Evolutionary conservation across 2,888 invertebrate species (phyloP), one percentile per base, ranked within the genome.

Genomic region (Helobdella robusta): DNA sequence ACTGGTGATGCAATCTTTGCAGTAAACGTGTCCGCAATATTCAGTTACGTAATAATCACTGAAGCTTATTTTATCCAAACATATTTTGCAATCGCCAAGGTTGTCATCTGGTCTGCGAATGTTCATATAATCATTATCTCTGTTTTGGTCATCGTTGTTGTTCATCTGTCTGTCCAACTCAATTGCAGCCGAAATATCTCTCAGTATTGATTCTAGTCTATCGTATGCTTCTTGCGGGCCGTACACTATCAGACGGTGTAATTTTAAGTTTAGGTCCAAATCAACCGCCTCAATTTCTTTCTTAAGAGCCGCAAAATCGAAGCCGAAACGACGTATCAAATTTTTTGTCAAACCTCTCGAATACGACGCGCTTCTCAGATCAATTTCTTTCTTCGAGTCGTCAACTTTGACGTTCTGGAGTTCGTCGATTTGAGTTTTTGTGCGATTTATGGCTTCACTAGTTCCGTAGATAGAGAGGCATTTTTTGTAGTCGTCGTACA

Each of bases 11-110:
- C 77, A 77, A 2, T 68, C 68, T 2, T 58, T 64, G 65, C 77
- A 77, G 62, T 75, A 76, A 2, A 73, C 68, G 68, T 77, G 77
- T 1, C 75, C 75, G 67, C 76, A 76, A 11, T 65, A 68, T 56
- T 76, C 75, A n/a, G 75, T 67, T 11, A 75, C 69, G 60, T 72
- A 73, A 18, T 74, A 63, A 11, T 73, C 71, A 8, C 73, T 70
- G 11, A 63, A 61, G 3, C 74, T 73, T 2, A 75, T 68, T 11
- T 72, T 71, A 63, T 72, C 73, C 30, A 75, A 66, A 66, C 77
- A 77, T 8, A 74, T 71, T 18, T 20, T 20, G n/a, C 48, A 48
- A 5, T 48, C 48, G 5, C 48, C 48, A 48, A 48, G 20, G 1
- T 4, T 18, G 8, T 48, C 15, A 5, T n/a, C n/a, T n/a, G n/a